Base-by-base conservation (phyloP, 2,113 vertebrate species). In the Pyxicephalus adspersus region DNA sequence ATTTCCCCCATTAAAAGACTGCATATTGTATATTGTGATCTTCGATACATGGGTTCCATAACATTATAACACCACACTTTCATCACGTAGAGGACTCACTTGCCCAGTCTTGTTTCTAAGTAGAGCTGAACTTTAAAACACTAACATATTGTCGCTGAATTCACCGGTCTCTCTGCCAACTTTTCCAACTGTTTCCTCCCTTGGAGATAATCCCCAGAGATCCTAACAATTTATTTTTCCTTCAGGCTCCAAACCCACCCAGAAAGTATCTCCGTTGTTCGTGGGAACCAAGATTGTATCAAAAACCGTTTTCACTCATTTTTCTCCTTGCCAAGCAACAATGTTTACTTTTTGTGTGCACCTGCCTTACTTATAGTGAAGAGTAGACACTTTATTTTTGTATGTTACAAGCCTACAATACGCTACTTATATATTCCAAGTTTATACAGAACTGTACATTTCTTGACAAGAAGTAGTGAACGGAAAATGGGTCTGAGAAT, bases 241-340 rank as follows among this genome's bases (percentile, higher is more conserved):
- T 52, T 51, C 19, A 50, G 80, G 80, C 80, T 58, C 5, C 20
- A 66, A 82, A 82, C 71, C 71, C 71, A 82, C 70, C 79, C 71
- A 73, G 15, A 75, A 13, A 58, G 51, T 51, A 20, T 51, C 16
- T 65, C 25, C 34, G n/a, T 65, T 58, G 31, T 58, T n/a, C 61
- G 22, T 75, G 31, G 61, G 70, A 82, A 75, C 63, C 26, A 60
- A 51, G 51, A 65, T 58, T 66, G 28, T 26, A 75, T 82, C 45
- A 64, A 74, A 74, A 66, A 74, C 50, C 19, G 29, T 82, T 58
- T 64, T 23, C 23, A 55, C 29, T 8, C 22, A 34, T 22, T 26
- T 68, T 45, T 34, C 28, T 45, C 22, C 26, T 23, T 50, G 54
- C 29, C 64, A 67, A 38, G n/a, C 28, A 58, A 38, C 28, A 55